Evolutionary conservation across 2,888 invertebrate species (phyloP).

Genomic region (Habrosyne pyritoides): DNA sequence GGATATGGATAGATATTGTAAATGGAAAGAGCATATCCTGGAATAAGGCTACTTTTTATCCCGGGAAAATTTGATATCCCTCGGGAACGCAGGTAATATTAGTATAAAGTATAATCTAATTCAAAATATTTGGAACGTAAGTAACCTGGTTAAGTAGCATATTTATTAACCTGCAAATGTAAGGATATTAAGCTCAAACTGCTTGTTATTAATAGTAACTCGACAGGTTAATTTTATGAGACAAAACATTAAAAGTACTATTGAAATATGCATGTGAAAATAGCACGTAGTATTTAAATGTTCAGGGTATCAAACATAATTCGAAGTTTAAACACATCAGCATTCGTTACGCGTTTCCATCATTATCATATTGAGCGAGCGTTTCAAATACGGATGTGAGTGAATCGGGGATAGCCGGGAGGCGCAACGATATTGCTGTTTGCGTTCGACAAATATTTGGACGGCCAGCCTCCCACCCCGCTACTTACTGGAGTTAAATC

Average conservation of each 20-base stretch:
- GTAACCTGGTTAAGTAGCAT: too few species aligned
- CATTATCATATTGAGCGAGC: slow-evolving; percentile 74
- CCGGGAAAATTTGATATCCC: too few species aligned
- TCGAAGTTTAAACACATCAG: slow-evolving; percentile 60
- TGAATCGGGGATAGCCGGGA: slow-evolving; percentile 55
- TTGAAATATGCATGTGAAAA: not conserved
- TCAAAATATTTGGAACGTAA: too few species aligned
- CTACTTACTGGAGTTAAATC: slow-evolving; percentile 81
- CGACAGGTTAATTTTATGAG: not conserved
- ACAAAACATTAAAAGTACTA: not conserved
- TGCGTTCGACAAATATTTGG: slow-evolving; percentile 71
- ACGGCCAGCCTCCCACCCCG: slow-evolving; percentile 53
- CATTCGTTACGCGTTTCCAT: slow-evolving; percentile 59
- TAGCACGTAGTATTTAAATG: not conserved
- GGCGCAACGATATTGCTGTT: slow-evolving; percentile 80
- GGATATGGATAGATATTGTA: too few species aligned
- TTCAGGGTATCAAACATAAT: slow-evolving; percentile 39
- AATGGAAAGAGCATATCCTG: too few species aligned
- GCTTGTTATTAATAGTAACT: too few species aligned
- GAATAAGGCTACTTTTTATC: too few species aligned
- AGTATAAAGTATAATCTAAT: too few species aligned
- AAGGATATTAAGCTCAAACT: too few species aligned
- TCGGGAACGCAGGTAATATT: too few species aligned
- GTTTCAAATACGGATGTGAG: slow-evolving; percentile 47
- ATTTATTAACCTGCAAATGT: too few species aligned